Percentiles rank a stretch among this genome's conserved stretches.
Conservation (phyloP, 2,797 vertebrate species). For the Galago senegalensis region DNA sequence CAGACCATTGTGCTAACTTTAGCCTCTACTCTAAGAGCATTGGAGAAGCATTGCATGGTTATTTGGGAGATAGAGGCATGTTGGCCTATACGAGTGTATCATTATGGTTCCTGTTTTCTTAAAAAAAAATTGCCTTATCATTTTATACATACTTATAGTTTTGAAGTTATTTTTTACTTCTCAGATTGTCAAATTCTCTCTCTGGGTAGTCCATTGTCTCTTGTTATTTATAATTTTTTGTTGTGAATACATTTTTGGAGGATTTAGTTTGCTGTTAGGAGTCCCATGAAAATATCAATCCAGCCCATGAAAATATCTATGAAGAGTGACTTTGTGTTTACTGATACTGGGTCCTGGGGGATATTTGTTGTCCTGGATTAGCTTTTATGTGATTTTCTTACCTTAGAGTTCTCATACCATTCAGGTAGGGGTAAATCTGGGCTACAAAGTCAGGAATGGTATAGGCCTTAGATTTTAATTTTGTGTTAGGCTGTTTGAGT, state of each 20-base stretch:
- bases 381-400: constrained; percentile 18
- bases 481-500: background rate
- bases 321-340: background rate
- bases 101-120: background rate
- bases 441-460: background rate
- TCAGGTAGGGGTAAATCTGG: background rate
- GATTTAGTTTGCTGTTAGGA: background rate
- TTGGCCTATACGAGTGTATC: background rate
- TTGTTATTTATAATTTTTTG: background rate
- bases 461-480: background rate
- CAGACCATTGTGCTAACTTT: background rate
- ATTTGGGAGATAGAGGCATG: background rate
- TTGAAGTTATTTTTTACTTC: constrained; percentile 21
- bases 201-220: background rate
- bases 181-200: background rate
- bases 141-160: background rate
- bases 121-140: background rate
- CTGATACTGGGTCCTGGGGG: background rate
- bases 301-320: background rate
- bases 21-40: background rate
- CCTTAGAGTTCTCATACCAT: background rate
- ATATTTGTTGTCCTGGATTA: background rate
- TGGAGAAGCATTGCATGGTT: background rate
- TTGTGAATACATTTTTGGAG: background rate
- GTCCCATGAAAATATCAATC: too few species aligned